Base-by-base conservation (phyloP, 1,140 invertebrate species). In the Drosophila ohnishii region DNA sequence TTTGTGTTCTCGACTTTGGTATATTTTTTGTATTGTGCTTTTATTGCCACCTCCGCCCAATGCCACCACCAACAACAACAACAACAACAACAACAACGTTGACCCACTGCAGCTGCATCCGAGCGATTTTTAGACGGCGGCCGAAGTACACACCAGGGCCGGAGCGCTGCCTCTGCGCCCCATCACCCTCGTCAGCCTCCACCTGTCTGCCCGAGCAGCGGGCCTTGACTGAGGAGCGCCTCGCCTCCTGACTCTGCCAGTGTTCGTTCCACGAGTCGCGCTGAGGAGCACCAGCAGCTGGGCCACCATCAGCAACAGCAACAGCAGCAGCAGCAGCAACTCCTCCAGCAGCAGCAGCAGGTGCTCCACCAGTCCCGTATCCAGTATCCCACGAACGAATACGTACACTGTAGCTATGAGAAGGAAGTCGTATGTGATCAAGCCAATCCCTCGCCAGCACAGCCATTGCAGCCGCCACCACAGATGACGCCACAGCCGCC, bases 51-150 rank as follows among this genome's bases (percentile, higher is more conserved):
- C 22, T 9, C 16, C 34, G 13, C 10, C 32, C 16, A 40, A 7
- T 9, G 32, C 37, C 25, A 48, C 22, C 44, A 30, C 0, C 30
- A n/a, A n/a, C n/a, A n/a, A n/a, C n/a, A n/a, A n/a, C n/a, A 32
- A 32, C 30, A 32, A 32, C 30, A 32, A 32, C 30, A 32, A 28
- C 25, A 28, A 28, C 25, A 28, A 50, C 50, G 61, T 75, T 55
- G 32, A 47, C 25, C 93, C 35, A 93, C 91, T 42, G 22, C 93
- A 94, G 94, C 93, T 94, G 94, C 93, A 81, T 94, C 93, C 89
- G 94, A 94, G 92, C 93, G 92, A 91, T 94, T 92, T 94, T 94
- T 93, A 91, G 93, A 92, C 92, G 93, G 90, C 91, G 90, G 85
- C 88, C 85, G 88, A 92, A 91, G 83, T 92, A 90, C 86, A 88